Evolutionary conservation across 2,113 vertebrate genomes (phyloP).

Genomic region (Xiphias gladius): DNA sequence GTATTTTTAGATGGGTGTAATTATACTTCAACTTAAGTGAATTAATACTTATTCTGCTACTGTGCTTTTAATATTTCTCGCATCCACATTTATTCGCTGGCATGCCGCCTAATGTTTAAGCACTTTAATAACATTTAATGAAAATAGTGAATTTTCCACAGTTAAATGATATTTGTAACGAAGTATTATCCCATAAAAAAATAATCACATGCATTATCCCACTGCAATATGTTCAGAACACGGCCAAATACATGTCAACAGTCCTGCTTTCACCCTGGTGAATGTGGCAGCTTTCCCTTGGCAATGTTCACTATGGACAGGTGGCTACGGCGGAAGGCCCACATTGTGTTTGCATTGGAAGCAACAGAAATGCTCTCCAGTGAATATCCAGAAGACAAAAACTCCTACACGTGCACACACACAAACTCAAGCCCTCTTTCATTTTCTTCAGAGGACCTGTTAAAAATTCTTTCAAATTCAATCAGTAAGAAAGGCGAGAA

Average conservation of each 20-base stretch:
- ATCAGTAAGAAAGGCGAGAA: conserved; percentile 71
- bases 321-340: conserved; percentile 67
- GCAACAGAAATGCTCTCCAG: conserved; percentile 39
- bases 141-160: not conserved
- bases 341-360: conserved; percentile 70
- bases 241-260: conserved; percentile 54
- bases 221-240: conserved; percentile 51
- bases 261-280: conserved; percentile 49
- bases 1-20: not conserved
- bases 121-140: conserved; percentile 32
- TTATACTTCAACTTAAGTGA: not conserved
- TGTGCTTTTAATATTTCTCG: not conserved
- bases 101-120: not conserved
- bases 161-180: conserved; percentile 24
- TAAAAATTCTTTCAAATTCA: conserved; percentile 81
- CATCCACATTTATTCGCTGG: conserved; percentile 4
- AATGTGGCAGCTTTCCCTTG: conserved; percentile 73
- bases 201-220: conserved; percentile 38
- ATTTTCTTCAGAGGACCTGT: conserved; percentile 66
- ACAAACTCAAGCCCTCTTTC: conserved; percentile 40
- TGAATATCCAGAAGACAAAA: conserved; percentile 35
- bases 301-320: conserved; percentile 68
- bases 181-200: conserved; percentile 28
- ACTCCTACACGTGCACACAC: conserved; percentile 6
- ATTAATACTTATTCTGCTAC: not conserved